Evolutionary conservation across 2,888 invertebrate genomes (phyloP), one percentile per base, ranked within the genome.

Genomic region (Erebia aethiops): DNA sequence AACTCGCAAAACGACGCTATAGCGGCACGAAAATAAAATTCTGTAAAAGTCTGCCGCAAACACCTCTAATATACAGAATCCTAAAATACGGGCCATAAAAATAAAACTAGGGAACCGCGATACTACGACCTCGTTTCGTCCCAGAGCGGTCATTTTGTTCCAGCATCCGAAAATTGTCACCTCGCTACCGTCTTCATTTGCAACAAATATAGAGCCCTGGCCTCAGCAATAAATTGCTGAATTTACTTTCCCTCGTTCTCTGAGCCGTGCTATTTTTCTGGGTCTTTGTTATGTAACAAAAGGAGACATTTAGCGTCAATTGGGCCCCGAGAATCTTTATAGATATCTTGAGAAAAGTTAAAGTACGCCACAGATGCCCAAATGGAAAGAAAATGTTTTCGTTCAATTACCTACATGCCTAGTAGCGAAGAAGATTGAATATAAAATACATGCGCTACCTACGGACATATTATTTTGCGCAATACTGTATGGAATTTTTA

Each of bases 141-240:
- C 89, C 91, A 72, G 67, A 87, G 77, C 87, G 87, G 87, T 87
- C 88, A 89, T 91, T 92, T 77, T 79, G 81, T 77, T 82, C 84
- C 87, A 82, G 80, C 84, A 84, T 82, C 87, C 86, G 86, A 89
- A 89, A 90, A 90, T 91, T 91, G 91, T 91, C 91, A 92, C 91
- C 91, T 90, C 87, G 78, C 84, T 81, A 81, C 82, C 85, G 87
- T 89, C 90, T 92, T 92, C 91, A 92, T 92, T 92, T 91, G 90
- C 90, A 89, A 89, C 91, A 92, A 91, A 91, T 90, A 90, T 89
- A 90, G 86, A 86, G 79, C 86, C 84, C 79, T 82, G 81, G 85
- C 82, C 87, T 84, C 80, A 80, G 86, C 88, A 86, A 90, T 91
- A 91, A 91, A 91, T 90, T 89, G 87, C 85, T 87, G 87, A 91